These are phyloP conservation scores for Willowsia nigromaculata DNA, from an alignment of 2,888 invertebrate genomes.

Conservation along the genomic window DNA sequence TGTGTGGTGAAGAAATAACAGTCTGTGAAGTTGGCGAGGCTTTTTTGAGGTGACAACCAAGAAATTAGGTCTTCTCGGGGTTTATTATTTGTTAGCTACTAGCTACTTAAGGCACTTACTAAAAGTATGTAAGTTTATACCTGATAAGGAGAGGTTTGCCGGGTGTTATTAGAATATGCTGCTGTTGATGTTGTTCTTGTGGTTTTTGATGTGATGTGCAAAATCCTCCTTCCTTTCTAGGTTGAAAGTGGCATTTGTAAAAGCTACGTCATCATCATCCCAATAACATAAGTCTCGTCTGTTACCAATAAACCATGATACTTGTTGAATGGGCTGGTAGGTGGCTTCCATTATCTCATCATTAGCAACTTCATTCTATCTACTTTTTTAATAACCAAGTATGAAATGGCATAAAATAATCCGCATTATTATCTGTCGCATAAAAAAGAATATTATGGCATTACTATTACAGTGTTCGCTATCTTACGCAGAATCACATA, in stretches of 20 bases:
- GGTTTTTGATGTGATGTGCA: constrained; percentile 33
- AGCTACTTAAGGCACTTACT: constrained; percentile 33
- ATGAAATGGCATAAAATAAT: constrained; percentile 14
- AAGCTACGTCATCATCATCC: constrained; percentile 5
- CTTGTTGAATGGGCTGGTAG: constrained; percentile 8
- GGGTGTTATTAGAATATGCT: not conserved
- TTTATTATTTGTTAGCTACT: not conserved
- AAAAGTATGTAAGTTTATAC: not conserved
- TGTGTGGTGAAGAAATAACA: constrained; percentile 23
- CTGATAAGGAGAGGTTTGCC: not conserved
- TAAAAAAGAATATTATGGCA: not conserved
- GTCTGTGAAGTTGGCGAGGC: not conserved
- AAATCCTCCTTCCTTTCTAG: constrained; percentile 53
- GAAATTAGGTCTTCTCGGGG: constrained; percentile 47
- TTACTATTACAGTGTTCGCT: too few relatives aligned
- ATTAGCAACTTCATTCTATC: constrained; percentile 50
- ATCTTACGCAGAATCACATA: too few relatives aligned
- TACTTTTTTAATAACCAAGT: constrained; percentile 19
- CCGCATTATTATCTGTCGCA: not conserved
- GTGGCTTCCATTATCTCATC: constrained; percentile 60
- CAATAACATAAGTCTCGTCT: not conserved
- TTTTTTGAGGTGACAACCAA: constrained; percentile 47
- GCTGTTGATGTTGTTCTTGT: constrained; percentile 18
- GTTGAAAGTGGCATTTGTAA: constrained; percentile 38
- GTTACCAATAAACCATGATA: not conserved